Conservation (phyloP, 2,113 vertebrate species). For the Tragulus kanchil region DNA sequence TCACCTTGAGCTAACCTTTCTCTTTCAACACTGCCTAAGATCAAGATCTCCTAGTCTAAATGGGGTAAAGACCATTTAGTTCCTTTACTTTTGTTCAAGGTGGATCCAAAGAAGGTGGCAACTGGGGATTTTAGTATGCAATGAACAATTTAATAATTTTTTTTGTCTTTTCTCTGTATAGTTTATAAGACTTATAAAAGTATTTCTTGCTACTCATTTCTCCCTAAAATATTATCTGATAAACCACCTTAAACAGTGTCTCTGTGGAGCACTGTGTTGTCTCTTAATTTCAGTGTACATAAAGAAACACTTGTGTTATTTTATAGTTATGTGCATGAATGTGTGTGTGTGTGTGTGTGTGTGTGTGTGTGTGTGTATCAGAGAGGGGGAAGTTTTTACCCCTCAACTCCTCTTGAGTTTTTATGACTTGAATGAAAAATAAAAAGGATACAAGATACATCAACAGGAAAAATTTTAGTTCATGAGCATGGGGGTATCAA, state of each 20-base stretch:
- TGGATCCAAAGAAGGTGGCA: not conserved
- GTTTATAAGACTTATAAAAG: not conserved
- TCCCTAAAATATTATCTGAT: not conserved
- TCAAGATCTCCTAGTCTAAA: not conserved
- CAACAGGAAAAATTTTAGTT: not conserved
- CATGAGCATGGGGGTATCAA: not conserved
- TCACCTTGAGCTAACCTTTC: not conserved
- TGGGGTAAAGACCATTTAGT: not conserved
- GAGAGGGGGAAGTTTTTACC: not conserved
- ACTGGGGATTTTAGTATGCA: not conserved
- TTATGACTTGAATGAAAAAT: not conserved
- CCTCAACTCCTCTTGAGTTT: not conserved
- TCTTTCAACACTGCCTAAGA: not conserved
- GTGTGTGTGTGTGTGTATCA: not conserved
- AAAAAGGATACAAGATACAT: not conserved
- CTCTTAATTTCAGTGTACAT: not conserved
- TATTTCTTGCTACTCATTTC: not conserved
- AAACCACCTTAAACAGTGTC: not conserved
- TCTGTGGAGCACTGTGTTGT: not conserved
- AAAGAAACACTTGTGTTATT: not conserved
- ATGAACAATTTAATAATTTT: not conserved
- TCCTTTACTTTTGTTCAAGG: not conserved
- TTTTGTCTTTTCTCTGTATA: not conserved
- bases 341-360: not conserved
- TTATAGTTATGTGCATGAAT: not conserved